Percentiles rank a stretch among this genome's conserved stretches.
These are phyloP conservation scores for Macrostomum lignano DNA, from an alignment of 1,140 invertebrate genomes.

Conservation along the genomic window DNA sequence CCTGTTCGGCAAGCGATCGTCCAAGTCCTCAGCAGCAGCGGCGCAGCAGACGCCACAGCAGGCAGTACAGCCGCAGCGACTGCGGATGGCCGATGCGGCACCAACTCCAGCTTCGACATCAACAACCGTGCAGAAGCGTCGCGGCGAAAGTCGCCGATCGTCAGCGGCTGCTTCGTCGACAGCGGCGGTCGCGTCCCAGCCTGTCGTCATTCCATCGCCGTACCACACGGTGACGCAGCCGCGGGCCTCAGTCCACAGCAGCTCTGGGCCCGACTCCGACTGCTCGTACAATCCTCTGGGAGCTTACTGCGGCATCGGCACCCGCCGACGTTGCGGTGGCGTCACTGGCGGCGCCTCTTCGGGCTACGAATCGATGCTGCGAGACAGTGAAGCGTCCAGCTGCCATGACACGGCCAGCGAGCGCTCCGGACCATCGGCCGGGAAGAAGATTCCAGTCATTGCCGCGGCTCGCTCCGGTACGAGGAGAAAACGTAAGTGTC, in stretches of 20 bases:
- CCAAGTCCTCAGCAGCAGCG: neutral
- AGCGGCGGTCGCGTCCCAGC: too few relatives aligned
- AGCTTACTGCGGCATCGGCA: too few relatives aligned
- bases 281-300: too few relatives aligned
- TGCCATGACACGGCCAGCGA: constrained; percentile 23
- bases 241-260: too few relatives aligned
- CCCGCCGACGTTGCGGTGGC: constrained; percentile 10
- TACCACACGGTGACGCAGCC: too few relatives aligned
- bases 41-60: neutral
- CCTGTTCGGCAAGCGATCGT: neutral
- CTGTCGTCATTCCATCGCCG: too few relatives aligned
- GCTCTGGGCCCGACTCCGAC: too few relatives aligned
- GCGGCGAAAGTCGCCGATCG: constrained; percentile 20
- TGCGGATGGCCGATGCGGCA: constrained; percentile 8
- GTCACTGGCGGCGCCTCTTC: constrained; percentile 44
- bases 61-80: neutral
- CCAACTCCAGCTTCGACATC: constrained; percentile 21
- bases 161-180: constrained; percentile 26
- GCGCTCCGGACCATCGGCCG: too few relatives aligned
- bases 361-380: constrained; percentile 58
- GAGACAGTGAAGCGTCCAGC: constrained; percentile 35
- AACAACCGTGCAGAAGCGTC: constrained; percentile 20
- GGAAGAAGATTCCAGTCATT: too few relatives aligned
- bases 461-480: too few relatives aligned
- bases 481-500: too few relatives aligned